Conservation (phyloP, 2,113 vertebrate species). For the Onychostoma macrolepis region DNA sequence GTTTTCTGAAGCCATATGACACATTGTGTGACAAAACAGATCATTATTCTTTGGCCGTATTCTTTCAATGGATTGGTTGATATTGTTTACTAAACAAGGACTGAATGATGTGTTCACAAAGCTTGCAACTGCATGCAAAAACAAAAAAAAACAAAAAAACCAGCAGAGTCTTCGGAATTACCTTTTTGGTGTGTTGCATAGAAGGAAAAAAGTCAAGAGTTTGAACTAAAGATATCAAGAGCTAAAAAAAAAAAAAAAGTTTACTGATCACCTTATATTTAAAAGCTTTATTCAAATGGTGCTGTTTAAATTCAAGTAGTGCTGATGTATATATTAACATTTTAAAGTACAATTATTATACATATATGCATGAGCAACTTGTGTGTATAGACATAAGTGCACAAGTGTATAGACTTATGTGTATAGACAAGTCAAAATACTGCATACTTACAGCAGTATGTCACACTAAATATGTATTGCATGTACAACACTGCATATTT, state of each 20-base stretch:
- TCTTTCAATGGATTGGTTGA: not conserved
- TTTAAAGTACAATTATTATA: not conserved
- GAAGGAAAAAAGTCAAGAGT: not conserved
- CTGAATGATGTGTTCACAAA: not conserved
- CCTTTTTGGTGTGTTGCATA: not conserved
- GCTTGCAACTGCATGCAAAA: not conserved
- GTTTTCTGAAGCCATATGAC: not conserved
- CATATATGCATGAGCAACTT: no score
- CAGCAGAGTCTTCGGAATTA: not conserved
- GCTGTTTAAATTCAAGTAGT: no score
- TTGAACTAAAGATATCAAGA: not conserved
- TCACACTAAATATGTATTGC: not conserved
- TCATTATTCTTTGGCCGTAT: not conserved
- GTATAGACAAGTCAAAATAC: no score
- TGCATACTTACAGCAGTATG: not conserved
- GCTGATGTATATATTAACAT: not conserved
- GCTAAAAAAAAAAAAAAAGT: not conserved
- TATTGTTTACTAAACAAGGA: not conserved
- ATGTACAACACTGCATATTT: not conserved
- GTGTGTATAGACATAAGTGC: no score
- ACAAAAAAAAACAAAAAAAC: no score
- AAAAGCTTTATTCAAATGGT: no score
- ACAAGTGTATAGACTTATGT: no score
- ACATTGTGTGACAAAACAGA: not conserved
- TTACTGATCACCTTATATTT: no score